Base-by-base conservation (phyloP, 2,797 vertebrate genomes). In the Crenuchus spilurus region DNA sequence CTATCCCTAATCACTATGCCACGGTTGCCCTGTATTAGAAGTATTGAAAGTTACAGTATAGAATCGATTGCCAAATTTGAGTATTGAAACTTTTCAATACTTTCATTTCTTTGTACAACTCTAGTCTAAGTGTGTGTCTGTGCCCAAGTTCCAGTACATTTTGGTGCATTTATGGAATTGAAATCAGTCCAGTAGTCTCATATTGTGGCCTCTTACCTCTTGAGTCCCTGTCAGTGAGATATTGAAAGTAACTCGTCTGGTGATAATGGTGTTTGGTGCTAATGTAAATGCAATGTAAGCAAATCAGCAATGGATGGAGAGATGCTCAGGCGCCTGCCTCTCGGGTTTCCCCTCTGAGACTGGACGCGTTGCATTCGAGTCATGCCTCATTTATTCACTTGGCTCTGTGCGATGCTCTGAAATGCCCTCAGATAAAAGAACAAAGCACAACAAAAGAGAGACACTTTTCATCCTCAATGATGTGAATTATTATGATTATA, bases 371-470 rank as follows among this genome's bases (percentile, higher is more conserved):
- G 62, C 39, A 74, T 71, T 76, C 16, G n/a, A 79, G 76, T 76
- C 77, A 76, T 70, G 68, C 75, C 69, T 65, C 64, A 78, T 79
- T 71, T 74, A 54, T 52, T 70, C 72, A 63, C 61, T 71, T 66
- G 31, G 58, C 52, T 66, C 44, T 14, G 13, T 26, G 10, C 30
- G 35, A 6, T 18, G 42, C 28, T 67, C 48, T 58, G n/a, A 63
- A 60, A 10, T n/a, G 6, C 69, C 67, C 65, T 61, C 18, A 1
- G 11, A 49, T 35, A 58, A 44, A 73, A 48, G 30, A 66, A 60
- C 26, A 49, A 66, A 57, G 51, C 30, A 51, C 60, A 72, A 67
- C 31, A 68, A 60, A 39, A 9, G 3, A 63, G 18, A 51, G 60
- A 41, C 18, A 26, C 35, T 42, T 18, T 55, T 35, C 41, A 51